Evolutionary conservation across 2,888 invertebrate genomes (phyloP).

Genomic region (Vesta saturnalis): DNA sequence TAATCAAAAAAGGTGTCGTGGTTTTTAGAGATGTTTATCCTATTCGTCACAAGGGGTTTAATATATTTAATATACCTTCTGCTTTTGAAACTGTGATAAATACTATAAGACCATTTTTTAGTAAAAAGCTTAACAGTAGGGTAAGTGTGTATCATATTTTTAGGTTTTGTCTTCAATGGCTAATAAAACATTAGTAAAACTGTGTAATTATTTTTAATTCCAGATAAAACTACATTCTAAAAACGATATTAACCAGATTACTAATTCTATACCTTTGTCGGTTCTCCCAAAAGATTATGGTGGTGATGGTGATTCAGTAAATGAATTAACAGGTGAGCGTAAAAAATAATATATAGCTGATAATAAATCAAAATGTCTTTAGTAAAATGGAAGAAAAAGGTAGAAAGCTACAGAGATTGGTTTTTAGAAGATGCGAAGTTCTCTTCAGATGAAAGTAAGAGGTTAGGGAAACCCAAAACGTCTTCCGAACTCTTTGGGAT

Average conservation of each 20-base stretch:
- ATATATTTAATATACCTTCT: neutral
- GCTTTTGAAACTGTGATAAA: neutral
- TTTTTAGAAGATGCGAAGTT: constrained; percentile 63
- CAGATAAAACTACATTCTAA: neutral
- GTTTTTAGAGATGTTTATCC: neutral
- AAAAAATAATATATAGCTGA: neutral
- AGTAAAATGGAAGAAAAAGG: constrained; percentile 58
- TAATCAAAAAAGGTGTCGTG: neutral
- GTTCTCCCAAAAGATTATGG: neutral
- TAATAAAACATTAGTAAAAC: too few species aligned
- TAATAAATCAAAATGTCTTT: constrained; percentile 51
- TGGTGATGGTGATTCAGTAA: neutral
- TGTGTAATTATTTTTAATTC: too few species aligned
- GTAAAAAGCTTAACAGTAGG: neutral
- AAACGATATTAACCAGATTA: neutral
- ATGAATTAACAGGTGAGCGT: neutral
- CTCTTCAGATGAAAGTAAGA: constrained; percentile 64
- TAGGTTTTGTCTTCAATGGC: too few species aligned
- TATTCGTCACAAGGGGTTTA: neutral
- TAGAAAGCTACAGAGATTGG: too few species aligned
- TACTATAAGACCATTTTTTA: neutral
- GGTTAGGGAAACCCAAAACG: constrained; percentile 65
- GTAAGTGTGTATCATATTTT: neutral
- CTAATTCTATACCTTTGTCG: neutral
- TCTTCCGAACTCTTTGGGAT: constrained; percentile 66